phyloP scores from a whole-genome alignment of 2,797 vertebrate species.

The Melanotaenia maccullochi region DNA sequence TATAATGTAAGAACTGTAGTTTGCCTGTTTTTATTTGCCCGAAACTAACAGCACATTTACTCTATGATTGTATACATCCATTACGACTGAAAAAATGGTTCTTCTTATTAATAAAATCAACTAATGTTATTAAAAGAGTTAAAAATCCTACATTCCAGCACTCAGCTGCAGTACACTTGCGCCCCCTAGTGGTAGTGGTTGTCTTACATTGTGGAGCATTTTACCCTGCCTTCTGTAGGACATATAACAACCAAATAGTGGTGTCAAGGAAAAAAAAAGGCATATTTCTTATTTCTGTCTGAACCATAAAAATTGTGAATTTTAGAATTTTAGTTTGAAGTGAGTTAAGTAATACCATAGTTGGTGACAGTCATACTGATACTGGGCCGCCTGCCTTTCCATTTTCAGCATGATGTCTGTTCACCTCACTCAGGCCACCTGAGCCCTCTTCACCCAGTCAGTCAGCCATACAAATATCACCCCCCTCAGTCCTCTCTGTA shows the following conservation, averaged over 20 bases:
- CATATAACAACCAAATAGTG: background rate
- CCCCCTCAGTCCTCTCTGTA: slow-evolving; percentile 8
- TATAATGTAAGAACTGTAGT: background rate
- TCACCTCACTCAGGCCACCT: slow-evolving; percentile 56
- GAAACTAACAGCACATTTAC: background rate
- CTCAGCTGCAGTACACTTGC: slow-evolving; percentile 55
- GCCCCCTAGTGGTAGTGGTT: slow-evolving; percentile 73
- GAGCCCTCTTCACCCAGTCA: slow-evolving; percentile 50
- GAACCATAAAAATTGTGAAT: background rate
- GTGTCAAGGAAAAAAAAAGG: background rate
- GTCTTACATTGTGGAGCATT: background rate
- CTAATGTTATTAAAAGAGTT: background rate
- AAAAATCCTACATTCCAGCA: background rate
- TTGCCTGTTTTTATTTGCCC: background rate
- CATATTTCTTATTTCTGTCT: background rate
- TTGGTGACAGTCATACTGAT: slow-evolving; percentile 17
- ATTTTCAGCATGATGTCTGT: slow-evolving; percentile 27
- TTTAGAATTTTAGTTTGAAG: background rate
- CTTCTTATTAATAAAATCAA: background rate
- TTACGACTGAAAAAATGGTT: background rate
- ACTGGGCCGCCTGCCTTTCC: slow-evolving; percentile 2
- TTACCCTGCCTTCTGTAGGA: background rate
- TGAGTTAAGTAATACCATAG: background rate
- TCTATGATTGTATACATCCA: background rate
- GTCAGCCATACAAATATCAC: slow-evolving; percentile 42